phyloP scores from a whole-genome alignment of 2,797 vertebrate species.

The Synaphobranchus kaupii region DNA sequence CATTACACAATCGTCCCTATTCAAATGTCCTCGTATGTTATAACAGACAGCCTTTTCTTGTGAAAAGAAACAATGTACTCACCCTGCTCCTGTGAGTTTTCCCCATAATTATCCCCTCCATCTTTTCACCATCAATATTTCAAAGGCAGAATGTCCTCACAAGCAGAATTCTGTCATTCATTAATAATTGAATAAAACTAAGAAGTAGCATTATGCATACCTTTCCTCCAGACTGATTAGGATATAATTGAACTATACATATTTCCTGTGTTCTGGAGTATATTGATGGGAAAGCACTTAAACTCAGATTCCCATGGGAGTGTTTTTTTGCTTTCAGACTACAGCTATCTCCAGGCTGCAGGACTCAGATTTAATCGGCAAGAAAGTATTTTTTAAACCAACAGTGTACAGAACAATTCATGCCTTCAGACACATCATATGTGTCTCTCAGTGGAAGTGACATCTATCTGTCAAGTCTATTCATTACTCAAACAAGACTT shows the following conservation, averaged over 20 bases:
- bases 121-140: not conserved
- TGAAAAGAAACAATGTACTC: not conserved
- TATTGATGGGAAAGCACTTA: slow-evolving; percentile 1
- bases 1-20: not conserved
- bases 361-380: not conserved
- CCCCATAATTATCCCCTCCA: not conserved
- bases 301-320: not conserved
- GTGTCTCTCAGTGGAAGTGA: not conserved
- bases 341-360: not conserved
- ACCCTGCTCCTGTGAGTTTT: not conserved
- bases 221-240: not conserved
- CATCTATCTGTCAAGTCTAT: not conserved
- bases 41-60: not conserved
- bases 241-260: not conserved
- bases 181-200: slow-evolving; percentile 38
- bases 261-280: not conserved
- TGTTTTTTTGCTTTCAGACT: not conserved
- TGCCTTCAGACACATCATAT: not conserved
- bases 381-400: not conserved
- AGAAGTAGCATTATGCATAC: not conserved
- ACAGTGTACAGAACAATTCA: not conserved
- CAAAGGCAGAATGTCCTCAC: slow-evolving; percentile 28
- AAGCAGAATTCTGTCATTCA: slow-evolving; percentile 35
- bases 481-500: not conserved
- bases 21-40: not conserved